These are phyloP conservation scores for Microctenopoma stevenorrisi DNA, from an alignment of 2,797 vertebrate genomes.

Conservation along the genomic window DNA sequence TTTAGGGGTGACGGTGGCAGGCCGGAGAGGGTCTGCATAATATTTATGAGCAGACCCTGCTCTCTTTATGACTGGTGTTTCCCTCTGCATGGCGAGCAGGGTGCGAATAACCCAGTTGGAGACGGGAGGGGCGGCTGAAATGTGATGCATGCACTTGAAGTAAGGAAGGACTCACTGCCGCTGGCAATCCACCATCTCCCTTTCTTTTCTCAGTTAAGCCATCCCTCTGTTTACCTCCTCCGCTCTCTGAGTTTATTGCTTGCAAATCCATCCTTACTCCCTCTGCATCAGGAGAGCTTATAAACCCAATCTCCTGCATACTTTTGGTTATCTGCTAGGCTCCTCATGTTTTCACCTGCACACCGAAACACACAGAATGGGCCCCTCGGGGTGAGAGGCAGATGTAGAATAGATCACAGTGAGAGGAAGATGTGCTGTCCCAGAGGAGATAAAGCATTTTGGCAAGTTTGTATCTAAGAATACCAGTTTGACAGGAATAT, in stretches of 20 bases:
- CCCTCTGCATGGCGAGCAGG: slow-evolving; percentile 58
- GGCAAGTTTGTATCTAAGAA: slow-evolving; percentile 6
- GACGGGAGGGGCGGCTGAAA: slow-evolving; percentile 33
- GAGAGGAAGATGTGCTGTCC: slow-evolving; percentile 20
- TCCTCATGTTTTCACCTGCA: slow-evolving; percentile 70
- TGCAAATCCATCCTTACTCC: slow-evolving; percentile 40
- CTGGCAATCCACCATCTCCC: slow-evolving; percentile 1
- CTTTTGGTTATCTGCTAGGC: slow-evolving; percentile 59
- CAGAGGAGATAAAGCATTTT: slow-evolving; percentile 10
- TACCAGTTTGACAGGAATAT: slow-evolving; percentile 15
- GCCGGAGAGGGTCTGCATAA: slow-evolving; percentile 40
- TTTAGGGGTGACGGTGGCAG: slow-evolving; percentile 42
- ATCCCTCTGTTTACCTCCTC: slow-evolving; percentile 26
- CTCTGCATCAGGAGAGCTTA: slow-evolving; percentile 17
- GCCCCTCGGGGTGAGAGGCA: slow-evolving; percentile 40
- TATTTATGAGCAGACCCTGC: slow-evolving; percentile 63
- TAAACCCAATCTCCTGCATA: slow-evolving; percentile 19
- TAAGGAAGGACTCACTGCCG: not conserved
- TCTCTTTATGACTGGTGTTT: slow-evolving; percentile 70
- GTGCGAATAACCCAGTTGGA: slow-evolving; percentile 40
- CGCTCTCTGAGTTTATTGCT: slow-evolving; percentile 26
- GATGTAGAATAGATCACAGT: slow-evolving; percentile 57
- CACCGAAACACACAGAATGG: slow-evolving; percentile 41
- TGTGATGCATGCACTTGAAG: slow-evolving; percentile 41
- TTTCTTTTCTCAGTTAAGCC: slow-evolving; percentile 9